phyloP scores from a whole-genome alignment of 2,888 invertebrate genomes.

The Xanthostigma xanthostigma region DNA sequence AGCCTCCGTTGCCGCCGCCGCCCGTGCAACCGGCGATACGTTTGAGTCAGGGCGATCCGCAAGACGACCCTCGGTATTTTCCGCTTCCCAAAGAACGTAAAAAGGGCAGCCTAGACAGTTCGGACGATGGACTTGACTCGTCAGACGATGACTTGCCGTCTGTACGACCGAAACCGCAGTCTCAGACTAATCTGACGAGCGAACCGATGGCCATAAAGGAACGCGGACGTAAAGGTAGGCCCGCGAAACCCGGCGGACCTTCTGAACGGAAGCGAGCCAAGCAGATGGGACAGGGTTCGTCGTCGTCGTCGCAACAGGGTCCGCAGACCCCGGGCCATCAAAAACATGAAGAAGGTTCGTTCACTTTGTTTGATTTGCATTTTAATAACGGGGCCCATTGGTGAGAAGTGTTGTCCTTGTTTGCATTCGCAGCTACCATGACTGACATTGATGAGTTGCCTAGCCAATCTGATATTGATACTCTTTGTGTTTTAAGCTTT shows the following conservation, averaged over 20 bases:
- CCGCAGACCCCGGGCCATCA: slow-evolving; percentile 25
- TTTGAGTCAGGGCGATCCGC: slow-evolving; percentile 31
- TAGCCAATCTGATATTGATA: not conserved
- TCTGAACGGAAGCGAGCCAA: slow-evolving; percentile 24
- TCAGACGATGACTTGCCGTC: slow-evolving; percentile 34
- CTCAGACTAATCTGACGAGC: slow-evolving; percentile 7
- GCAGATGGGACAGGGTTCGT: slow-evolving; percentile 10
- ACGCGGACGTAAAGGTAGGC: slow-evolving; percentile 25
- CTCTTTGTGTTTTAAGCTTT: not conserved
- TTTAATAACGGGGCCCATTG: not conserved
- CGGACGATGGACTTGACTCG: slow-evolving; percentile 44
- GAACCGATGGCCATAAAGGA: slow-evolving; percentile 6
- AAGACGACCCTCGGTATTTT: slow-evolving; percentile 59
- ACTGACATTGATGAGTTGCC: slow-evolving; percentile 2
- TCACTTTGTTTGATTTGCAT: slow-evolving; percentile 30
- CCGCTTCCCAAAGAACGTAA: slow-evolving; percentile 57
- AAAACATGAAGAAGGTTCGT: slow-evolving; percentile 41
- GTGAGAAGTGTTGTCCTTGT: not conserved
- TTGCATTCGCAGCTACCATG: slow-evolving; percentile 1
- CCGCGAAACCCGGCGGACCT: slow-evolving; percentile 30
- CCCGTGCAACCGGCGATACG: slow-evolving; percentile 27
- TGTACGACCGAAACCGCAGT: slow-evolving; percentile 29
- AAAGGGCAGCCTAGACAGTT: slow-evolving; percentile 47
- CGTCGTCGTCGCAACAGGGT: slow-evolving; percentile 8
- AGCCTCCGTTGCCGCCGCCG: slow-evolving; percentile 28